Percentiles rank a stretch among this genome's conserved stretches.
phyloP scores from a whole-genome alignment of 2,888 invertebrate species.

The Norana najaformis region DNA sequence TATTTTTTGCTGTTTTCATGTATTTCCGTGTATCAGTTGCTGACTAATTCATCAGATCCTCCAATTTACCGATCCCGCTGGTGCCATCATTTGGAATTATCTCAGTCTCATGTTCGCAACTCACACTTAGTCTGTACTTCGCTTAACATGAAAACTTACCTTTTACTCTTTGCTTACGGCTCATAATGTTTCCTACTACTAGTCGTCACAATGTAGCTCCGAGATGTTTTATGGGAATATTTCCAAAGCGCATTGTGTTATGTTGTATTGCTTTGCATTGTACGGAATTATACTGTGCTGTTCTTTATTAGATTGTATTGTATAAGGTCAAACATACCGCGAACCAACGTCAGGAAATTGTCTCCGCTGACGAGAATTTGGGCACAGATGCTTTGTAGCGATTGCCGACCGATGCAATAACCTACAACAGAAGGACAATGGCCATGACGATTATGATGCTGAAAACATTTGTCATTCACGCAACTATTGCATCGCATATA shows the following conservation, averaged over 20 bases:
- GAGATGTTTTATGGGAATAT: neutral
- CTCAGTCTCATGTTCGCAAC: too few relatives aligned
- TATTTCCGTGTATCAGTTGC: neutral
- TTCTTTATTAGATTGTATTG: too few relatives aligned
- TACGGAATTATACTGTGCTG: too few relatives aligned
- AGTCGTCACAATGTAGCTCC: too few relatives aligned
- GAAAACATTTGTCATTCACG: neutral
- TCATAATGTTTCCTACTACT: too few relatives aligned
- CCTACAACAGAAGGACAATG: neutral
- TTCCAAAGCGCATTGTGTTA: too few relatives aligned
- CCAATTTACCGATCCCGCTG: neutral
- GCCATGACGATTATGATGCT: neutral
- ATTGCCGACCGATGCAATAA: slow-evolving; percentile 32
- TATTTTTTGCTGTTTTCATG: neutral
- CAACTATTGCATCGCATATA: too few relatives aligned
- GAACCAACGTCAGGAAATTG: slow-evolving; percentile 26
- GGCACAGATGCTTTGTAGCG: slow-evolving; percentile 30
- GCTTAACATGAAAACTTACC: too few relatives aligned
- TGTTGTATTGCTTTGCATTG: too few relatives aligned
- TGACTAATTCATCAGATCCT: neutral
- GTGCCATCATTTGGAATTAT: too few relatives aligned
- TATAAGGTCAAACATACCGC: slow-evolving; percentile 24
- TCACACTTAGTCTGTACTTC: too few relatives aligned
- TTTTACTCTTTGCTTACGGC: too few relatives aligned
- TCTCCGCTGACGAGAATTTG: slow-evolving; percentile 29